phyloP scores from a whole-genome alignment of 2,113 vertebrate genomes.

The Atrichornis clamosus region DNA sequence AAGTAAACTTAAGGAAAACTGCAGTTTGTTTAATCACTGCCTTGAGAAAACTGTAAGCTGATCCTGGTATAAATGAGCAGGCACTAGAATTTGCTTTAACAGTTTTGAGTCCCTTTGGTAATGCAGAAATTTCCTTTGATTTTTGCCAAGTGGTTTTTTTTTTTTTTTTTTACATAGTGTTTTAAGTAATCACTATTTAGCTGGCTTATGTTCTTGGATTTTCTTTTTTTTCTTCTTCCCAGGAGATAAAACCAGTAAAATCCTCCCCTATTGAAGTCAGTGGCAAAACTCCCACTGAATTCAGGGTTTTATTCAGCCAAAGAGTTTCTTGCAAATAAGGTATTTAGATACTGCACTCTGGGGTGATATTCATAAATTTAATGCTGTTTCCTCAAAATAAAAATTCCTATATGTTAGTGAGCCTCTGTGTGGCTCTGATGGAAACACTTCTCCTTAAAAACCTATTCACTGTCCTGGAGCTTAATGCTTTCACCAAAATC shows the following conservation, averaged over 20 bases:
- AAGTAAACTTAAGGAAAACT: not conserved
- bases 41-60: constrained; percentile 49
- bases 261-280: constrained; percentile 4
- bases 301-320: constrained; percentile 6
- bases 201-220: constrained; percentile 23
- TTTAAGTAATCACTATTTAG: constrained; percentile 35
- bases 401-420: not conserved
- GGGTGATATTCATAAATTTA: constrained; percentile 33
- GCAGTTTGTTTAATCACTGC: constrained; percentile 32
- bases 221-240: constrained; percentile 5
- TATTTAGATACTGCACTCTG: constrained; percentile 36
- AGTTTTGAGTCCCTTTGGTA: constrained; percentile 38
- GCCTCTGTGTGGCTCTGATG: not conserved
- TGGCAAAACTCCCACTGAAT: constrained; percentile 28
- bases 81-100: constrained; percentile 18
- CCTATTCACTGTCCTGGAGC: not conserved
- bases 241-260: constrained; percentile 26
- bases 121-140: constrained; percentile 11
- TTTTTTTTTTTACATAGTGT: not conserved
- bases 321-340: constrained; percentile 35
- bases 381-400: constrained; percentile 33
- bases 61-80: constrained; percentile 9
- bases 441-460: not conserved
- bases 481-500: not conserved
- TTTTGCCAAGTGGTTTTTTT: not conserved